Evolutionary conservation across 2,797 vertebrate genomes (phyloP).

Genomic region (Pangasius macronema): DNA sequence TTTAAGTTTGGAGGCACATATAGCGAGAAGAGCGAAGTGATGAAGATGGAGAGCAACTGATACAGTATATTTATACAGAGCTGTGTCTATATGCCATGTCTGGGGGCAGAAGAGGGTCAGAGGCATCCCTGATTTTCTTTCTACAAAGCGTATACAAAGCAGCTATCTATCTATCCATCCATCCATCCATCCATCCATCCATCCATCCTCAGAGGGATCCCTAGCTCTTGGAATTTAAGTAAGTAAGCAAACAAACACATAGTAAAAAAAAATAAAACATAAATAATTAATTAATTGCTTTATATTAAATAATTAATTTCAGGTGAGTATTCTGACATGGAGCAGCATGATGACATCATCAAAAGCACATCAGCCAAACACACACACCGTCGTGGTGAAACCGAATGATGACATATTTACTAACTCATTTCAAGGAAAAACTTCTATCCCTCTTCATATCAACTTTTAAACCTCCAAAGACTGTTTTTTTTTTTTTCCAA

Average conservation of each 20-base stretch:
- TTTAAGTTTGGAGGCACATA: constrained; percentile 70
- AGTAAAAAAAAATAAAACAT: too few relatives aligned
- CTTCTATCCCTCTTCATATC: not conserved
- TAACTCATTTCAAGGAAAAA: not conserved
- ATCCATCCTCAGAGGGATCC: not conserved
- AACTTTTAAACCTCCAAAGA: not conserved
- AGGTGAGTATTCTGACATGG: not conserved
- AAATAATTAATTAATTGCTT: not conserved
- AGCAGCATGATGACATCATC: not conserved
- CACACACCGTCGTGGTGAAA: not conserved
- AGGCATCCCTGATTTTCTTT: not conserved
- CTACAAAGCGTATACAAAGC: too few relatives aligned
- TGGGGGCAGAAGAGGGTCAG: not conserved
- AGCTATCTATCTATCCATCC: not conserved
- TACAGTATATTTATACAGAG: too few relatives aligned
- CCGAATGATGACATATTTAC: not conserved
- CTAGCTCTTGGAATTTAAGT: not conserved
- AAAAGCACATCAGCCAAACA: not conserved
- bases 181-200: not conserved
- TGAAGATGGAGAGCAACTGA: not conserved
- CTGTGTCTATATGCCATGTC: not conserved
- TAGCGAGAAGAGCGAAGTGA: not conserved
- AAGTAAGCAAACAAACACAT: not conserved
- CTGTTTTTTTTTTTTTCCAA: not conserved
- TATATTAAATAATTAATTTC: not conserved